A percentile compares a stretch with the other conserved stretches of the same genome.
These are phyloP conservation scores for Eulemur macaco DNA, from an alignment of 2,113 vertebrate species.

Conservation along the genomic window DNA sequence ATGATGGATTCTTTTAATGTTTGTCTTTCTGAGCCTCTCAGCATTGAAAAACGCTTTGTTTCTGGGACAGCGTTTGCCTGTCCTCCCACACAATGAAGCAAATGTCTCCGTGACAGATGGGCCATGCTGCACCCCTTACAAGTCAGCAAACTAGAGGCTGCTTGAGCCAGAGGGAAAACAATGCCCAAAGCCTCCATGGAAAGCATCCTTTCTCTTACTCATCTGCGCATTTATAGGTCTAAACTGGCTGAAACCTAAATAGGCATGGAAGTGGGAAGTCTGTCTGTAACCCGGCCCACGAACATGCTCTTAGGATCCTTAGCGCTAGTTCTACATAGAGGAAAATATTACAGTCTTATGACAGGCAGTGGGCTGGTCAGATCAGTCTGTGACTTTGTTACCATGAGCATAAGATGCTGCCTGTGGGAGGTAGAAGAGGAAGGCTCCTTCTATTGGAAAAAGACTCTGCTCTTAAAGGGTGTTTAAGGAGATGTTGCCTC, in stretches of 20 bases:
- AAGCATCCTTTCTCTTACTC: background rate
- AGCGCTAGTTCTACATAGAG: background rate
- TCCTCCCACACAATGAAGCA: slow-evolving; percentile 59
- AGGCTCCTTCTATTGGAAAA: background rate
- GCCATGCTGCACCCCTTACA: background rate
- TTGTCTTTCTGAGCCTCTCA: background rate
- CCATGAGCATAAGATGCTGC: background rate
- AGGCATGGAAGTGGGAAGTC: background rate
- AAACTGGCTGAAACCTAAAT: background rate
- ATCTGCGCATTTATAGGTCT: background rate
- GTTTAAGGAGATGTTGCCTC: background rate
- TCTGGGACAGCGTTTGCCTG: slow-evolving; percentile 9
- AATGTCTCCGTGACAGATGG: slow-evolving; percentile 54
- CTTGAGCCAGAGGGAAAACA: background rate
- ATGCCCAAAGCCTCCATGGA: background rate
- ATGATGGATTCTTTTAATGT: slow-evolving; percentile 31
- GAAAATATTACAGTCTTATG: background rate
- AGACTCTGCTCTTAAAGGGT: background rate
- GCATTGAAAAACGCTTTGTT: slow-evolving; percentile 50
- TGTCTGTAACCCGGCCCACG: background rate
- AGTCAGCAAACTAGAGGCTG: slow-evolving; percentile 27
- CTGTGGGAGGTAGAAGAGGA: background rate
- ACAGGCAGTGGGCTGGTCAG: background rate
- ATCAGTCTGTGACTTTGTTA: background rate
- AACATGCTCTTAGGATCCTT: background rate